These are phyloP conservation scores for Lasiurus borealis DNA, from an alignment of 2,113 vertebrate species.

Conservation along the genomic window DNA sequence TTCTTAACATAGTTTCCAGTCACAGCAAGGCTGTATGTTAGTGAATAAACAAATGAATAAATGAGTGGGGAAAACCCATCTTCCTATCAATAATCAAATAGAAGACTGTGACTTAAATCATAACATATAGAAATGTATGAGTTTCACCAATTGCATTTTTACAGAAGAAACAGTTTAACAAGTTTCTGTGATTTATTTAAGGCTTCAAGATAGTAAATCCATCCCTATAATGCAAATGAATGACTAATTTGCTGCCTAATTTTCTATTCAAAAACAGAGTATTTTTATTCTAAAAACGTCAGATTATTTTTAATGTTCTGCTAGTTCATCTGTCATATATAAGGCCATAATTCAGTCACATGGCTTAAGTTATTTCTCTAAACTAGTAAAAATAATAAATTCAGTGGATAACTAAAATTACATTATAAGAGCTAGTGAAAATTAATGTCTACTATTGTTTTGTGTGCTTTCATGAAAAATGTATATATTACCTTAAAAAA, in stretches of 20 bases:
- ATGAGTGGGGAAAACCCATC: not conserved
- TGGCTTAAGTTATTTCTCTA: not conserved
- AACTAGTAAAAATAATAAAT: conserved; percentile 21
- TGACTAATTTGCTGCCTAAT: not conserved
- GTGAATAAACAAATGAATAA: not conserved
- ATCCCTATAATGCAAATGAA: not conserved
- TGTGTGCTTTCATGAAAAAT: not conserved
- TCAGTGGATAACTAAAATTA: not conserved
- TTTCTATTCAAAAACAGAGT: not conserved
- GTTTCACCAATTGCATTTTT: not conserved
- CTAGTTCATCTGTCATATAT: not conserved
- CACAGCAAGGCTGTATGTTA: not conserved
- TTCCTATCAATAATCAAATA: not conserved
- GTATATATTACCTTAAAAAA: not conserved
- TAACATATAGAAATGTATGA: not conserved
- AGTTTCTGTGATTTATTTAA: not conserved
- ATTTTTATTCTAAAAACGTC: not conserved
- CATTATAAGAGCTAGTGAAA: not conserved
- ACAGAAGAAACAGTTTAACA: not conserved
- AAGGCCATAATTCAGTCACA: not conserved
- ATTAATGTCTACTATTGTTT: not conserved
- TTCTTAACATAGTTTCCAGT: not conserved
- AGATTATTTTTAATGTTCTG: not conserved
- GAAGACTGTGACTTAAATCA: not conserved
- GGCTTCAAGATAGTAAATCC: conserved; percentile 5